A percentile compares a stretch with the other conserved stretches of the same genome.
These are phyloP conservation scores for Apamea crenata DNA, from an alignment of 2,888 invertebrate species.

Conservation along the genomic window DNA sequence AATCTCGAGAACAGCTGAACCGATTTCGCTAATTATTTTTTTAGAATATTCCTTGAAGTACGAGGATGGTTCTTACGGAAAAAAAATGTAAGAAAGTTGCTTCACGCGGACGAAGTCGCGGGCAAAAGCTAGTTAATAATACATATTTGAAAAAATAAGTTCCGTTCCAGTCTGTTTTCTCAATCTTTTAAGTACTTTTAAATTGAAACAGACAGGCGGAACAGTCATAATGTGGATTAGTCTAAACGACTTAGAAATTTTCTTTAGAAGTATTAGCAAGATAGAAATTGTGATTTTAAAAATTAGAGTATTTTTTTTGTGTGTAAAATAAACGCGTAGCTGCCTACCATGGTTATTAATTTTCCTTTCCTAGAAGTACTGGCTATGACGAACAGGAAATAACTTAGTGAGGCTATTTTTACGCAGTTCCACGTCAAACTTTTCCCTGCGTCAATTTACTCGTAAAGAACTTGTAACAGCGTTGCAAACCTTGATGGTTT, in stretches of 20 bases:
- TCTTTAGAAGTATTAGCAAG: background rate
- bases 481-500: slow-evolving; percentile 40
- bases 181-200: slow-evolving; percentile 27
- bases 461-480: slow-evolving; percentile 47
- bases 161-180: background rate
- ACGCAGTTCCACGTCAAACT: slow-evolving; percentile 39
- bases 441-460: slow-evolving; percentile 46
- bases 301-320: background rate
- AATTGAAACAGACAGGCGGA: slow-evolving; percentile 5
- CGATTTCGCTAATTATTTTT: no score
- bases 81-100: no score
- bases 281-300: slow-evolving; percentile 8
- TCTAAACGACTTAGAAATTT: slow-evolving; percentile 6
- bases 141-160: background rate
- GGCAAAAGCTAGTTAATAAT: no score
- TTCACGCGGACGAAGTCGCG: no score
- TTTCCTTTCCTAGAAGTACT: slow-evolving; percentile 7
- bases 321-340: background rate
- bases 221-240: slow-evolving; percentile 20
- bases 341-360: background rate
- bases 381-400: background rate
- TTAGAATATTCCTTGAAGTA: no score
- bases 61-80: no score
- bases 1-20: no score
- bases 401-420: slow-evolving; percentile 25